Conservation (phyloP, 2,797 vertebrate species). For the Coreius guichenoti region DNA sequence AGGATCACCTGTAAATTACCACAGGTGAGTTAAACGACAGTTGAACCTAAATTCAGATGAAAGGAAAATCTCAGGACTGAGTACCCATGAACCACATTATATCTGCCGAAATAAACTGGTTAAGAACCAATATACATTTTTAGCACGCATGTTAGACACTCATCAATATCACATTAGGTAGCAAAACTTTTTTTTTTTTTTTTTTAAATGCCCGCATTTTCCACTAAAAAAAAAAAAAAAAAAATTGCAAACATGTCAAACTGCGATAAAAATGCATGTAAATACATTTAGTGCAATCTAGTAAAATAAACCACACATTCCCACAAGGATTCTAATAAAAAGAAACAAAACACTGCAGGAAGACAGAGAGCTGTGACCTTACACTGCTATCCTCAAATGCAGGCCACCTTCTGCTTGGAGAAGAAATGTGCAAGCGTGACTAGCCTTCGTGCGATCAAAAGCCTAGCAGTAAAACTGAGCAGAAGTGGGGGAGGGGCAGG, state of each 20-base stretch:
- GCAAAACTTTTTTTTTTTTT: background rate
- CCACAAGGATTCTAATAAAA: background rate
- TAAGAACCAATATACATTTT: background rate
- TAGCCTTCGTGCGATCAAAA: constrained; percentile 15
- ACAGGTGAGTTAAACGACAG: background rate
- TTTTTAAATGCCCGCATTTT: background rate
- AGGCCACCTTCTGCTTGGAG: constrained; percentile 45
- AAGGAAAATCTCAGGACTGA: constrained; percentile 11
- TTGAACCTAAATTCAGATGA: constrained; percentile 9
- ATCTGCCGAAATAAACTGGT: background rate
- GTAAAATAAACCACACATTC: constrained; percentile 10
- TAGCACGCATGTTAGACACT: background rate
- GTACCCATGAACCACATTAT: background rate
- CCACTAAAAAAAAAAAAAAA: background rate
- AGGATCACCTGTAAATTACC: constrained; percentile 8
- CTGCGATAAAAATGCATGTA: background rate
- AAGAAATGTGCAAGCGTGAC: constrained; percentile 44
- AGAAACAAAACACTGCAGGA: constrained; percentile 1
- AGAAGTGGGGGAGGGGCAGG: constrained; percentile 20
- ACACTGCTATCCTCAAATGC: constrained; percentile 36
- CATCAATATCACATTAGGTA: background rate
- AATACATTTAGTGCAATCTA: background rate
- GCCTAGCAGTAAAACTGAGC: constrained; percentile 26
- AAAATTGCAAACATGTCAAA: background rate
- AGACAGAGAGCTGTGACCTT: constrained; percentile 36